These are phyloP conservation scores for Sylvia atricapilla DNA, from an alignment of 2,113 vertebrate species.

Conservation along the genomic window DNA sequence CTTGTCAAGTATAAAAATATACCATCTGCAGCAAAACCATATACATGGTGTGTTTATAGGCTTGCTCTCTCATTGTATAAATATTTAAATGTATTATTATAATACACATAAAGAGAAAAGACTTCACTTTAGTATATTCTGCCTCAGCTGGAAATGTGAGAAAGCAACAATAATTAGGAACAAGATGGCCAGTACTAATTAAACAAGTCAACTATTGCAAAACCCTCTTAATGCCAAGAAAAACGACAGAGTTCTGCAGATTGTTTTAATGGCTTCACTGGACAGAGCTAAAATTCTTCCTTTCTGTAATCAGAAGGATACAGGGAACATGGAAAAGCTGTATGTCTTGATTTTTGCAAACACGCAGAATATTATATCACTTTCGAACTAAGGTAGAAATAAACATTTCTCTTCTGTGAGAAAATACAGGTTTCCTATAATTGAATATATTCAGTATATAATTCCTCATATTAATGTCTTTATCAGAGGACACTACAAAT, in stretches of 20 bases:
- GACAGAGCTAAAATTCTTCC: background rate
- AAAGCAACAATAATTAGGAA: background rate
- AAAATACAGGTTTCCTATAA: background rate
- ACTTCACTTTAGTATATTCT: background rate
- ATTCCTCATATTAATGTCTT: background rate
- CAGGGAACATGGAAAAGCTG: background rate
- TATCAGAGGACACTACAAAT: background rate
- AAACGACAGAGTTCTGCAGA: background rate
- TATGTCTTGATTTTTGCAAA: background rate
- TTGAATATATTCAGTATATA: background rate
- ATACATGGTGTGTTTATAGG: background rate
- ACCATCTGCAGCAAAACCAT: background rate
- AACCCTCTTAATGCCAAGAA: background rate
- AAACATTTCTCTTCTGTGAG: background rate
- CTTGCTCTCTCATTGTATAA: background rate
- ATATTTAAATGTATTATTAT: slow-evolving; percentile 1
- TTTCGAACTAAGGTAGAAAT: background rate
- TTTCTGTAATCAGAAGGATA: background rate
- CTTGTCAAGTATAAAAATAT: background rate
- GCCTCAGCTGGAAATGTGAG: background rate
- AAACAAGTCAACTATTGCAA: background rate
- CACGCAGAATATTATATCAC: background rate
- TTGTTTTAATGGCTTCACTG: background rate
- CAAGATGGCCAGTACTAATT: background rate
- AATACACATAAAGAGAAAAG: background rate